Percentiles rank a stretch among this genome's conserved stretches.
Conservation (phyloP, 2,888 invertebrate species). For the Pantelozetes paolii region DNA sequence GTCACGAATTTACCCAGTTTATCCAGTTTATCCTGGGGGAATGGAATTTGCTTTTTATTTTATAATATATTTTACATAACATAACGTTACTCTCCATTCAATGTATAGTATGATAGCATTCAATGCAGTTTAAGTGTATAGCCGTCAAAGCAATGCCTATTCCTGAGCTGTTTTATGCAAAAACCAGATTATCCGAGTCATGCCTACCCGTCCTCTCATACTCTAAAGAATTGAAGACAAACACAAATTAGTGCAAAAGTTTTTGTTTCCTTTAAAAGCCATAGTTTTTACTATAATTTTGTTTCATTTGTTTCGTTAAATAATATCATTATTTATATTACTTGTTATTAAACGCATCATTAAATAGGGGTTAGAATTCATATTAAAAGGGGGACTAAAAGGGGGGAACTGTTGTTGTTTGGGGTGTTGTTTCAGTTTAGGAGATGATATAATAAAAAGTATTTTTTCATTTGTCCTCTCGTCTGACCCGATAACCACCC, state of each 20-base stretch:
- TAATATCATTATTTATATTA: not conserved
- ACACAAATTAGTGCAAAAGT: not conserved
- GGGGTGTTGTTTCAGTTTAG: not conserved
- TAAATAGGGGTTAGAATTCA: conserved; percentile 25
- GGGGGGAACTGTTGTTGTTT: not conserved
- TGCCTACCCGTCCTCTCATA: no score
- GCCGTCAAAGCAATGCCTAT: not conserved
- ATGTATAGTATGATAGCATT: not conserved
- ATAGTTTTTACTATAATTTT: no score
- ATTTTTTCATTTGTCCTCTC: conserved; percentile 13
- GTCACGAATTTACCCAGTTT: conserved; percentile 41
- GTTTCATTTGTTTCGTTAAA: not conserved
- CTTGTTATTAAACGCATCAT: conserved; percentile 32
- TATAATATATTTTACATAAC: conserved; percentile 20
- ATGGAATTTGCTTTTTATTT: conserved; percentile 29
- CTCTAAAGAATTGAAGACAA: no score
- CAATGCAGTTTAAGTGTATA: not conserved
- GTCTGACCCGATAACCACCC: conserved; percentile 35
- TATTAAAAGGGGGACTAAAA: not conserved
- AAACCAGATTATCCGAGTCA: no score
- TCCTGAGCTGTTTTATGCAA: conserved; percentile 18
- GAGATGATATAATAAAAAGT: not conserved
- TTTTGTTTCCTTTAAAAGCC: conserved; percentile 3
- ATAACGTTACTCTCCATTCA: conserved; percentile 23
- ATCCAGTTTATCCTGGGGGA: conserved; percentile 16